phyloP scores from a whole-genome alignment of 2,113 vertebrate species.

The Electrona antarctica region DNA sequence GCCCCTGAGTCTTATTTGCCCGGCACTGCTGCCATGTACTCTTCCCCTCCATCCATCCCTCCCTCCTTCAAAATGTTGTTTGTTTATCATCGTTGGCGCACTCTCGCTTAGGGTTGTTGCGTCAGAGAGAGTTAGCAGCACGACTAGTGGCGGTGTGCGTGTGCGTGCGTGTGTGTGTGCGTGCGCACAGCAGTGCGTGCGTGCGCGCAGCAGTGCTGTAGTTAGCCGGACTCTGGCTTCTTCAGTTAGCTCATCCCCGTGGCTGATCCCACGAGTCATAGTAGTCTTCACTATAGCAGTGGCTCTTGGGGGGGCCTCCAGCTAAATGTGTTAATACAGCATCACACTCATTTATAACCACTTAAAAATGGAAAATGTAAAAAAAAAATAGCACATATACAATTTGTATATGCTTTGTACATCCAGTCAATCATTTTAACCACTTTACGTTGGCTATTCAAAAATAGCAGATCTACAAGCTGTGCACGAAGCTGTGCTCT shows the following conservation, averaged over 20 bases:
- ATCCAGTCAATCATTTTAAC: too few relatives aligned
- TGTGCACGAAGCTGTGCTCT: too few relatives aligned
- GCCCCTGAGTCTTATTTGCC: slow-evolving; percentile 74
- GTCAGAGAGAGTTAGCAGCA: slow-evolving; percentile 65
- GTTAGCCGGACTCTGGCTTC: slow-evolving; percentile 1
- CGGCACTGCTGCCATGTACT: slow-evolving; percentile 48
- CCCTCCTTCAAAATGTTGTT: slow-evolving; percentile 71
- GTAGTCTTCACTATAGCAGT: slow-evolving; percentile 44
- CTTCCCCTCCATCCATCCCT: slow-evolving; percentile 50
- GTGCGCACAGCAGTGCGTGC: slow-evolving; percentile 9
- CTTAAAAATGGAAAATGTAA: too few relatives aligned
- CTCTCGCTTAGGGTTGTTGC: slow-evolving; percentile 73
- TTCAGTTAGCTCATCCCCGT: slow-evolving; percentile 45
- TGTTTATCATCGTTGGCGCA: slow-evolving; percentile 77
- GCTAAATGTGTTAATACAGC: too few relatives aligned
- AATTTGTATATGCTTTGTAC: too few relatives aligned
- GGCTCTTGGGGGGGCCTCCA: not conserved
- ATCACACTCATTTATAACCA: too few relatives aligned
- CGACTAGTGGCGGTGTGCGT: slow-evolving; percentile 12
- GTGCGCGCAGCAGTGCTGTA: not conserved
- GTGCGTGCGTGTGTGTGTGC: slow-evolving; percentile 9
- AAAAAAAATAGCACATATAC: too few relatives aligned
- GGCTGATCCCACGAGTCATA: slow-evolving; percentile 64
- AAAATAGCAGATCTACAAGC: too few relatives aligned
- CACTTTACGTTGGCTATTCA: too few relatives aligned